A percentile compares a stretch with the other conserved stretches of the same genome.
Conservation (phyloP, 1,140 invertebrate genomes). For the Andrena cerasifolii region DNA sequence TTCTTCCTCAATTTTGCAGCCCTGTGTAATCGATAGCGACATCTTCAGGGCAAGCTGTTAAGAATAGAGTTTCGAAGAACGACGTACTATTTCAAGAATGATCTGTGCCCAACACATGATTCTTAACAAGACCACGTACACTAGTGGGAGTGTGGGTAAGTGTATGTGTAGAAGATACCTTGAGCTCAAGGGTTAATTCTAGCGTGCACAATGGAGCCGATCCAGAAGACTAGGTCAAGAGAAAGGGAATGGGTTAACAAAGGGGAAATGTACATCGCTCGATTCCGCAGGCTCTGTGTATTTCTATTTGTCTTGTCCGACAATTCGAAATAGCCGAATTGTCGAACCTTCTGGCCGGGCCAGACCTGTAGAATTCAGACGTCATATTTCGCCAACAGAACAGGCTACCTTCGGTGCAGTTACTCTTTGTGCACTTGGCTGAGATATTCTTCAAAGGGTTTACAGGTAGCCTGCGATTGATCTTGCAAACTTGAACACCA, state of each 20-base stretch:
- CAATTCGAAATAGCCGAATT: slow-evolving; percentile 17
- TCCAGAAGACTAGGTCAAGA: slow-evolving; percentile 67
- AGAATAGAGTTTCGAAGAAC: slow-evolving; percentile 3
- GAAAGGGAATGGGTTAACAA: slow-evolving; percentile 63
- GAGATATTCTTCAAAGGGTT: background rate
- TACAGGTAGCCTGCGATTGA: slow-evolving; percentile 1
- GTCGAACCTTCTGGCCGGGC: background rate
- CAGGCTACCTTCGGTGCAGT: too few species aligned
- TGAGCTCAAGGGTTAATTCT: slow-evolving; percentile 64
- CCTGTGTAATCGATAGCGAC: too few species aligned
- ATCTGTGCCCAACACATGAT: background rate
- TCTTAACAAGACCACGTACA: slow-evolving; percentile 3
- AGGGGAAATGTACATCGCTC: slow-evolving; percentile 48
- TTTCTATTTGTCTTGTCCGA: slow-evolving; percentile 28
- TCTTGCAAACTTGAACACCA: background rate
- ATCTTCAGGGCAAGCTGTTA: background rate
- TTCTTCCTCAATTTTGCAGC: too few species aligned
- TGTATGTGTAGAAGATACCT: slow-evolving; percentile 27
- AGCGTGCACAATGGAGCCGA: slow-evolving; percentile 54
- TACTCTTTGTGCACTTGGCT: background rate
- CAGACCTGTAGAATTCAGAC: background rate
- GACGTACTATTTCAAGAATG: slow-evolving; percentile 29
- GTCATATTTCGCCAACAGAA: background rate
- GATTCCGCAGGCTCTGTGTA: slow-evolving; percentile 23
- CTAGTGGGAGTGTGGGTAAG: background rate